Conservation (phyloP, 37 sponge, comb jelly and placozoan genomes). For the Theonella swinhoei region DNA sequence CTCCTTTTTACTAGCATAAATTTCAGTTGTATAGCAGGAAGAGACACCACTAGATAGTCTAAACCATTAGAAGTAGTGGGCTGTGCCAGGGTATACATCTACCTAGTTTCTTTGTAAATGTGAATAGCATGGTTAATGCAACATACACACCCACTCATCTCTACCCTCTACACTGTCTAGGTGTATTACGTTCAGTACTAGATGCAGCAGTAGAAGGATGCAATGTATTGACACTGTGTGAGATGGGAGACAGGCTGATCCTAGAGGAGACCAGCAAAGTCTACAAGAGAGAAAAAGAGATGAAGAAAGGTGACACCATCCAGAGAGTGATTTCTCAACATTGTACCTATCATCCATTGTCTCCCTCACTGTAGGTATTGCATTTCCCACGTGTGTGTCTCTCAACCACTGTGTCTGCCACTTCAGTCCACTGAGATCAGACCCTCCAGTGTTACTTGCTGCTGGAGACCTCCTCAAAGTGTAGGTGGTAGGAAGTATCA, state of each 20-base stretch:
- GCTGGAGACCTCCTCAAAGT: conserved; percentile 94
- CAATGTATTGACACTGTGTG: conserved; percentile 74
- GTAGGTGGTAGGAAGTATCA: conserved; percentile 43
- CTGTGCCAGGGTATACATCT: no score
- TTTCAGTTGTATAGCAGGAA: no score
- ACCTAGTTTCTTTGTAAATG: no score
- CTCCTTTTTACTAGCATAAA: no score
- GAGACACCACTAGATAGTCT: no score
- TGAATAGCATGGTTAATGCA: no score
- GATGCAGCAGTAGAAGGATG: conserved; percentile 71
- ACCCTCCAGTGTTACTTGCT: conserved; percentile 67
- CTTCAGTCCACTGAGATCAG: conserved; percentile 87
- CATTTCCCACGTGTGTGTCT: conserved; percentile 97
- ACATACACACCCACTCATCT: no score
- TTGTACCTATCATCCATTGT: no score
- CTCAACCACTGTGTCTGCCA: conserved; percentile 93
- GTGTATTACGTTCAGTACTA: conserved; percentile 63
- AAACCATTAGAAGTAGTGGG: no score
- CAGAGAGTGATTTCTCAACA: neutral
- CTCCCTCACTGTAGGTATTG: conserved; percentile 72
- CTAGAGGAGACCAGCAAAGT: conserved; percentile 91
- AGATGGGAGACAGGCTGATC: conserved; percentile 87
- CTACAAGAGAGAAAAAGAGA: conserved; percentile 95
- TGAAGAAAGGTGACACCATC: conserved; percentile 90
- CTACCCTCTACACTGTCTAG: no score